These are phyloP conservation scores for Zenarchopterus dispar DNA, from an alignment of 2,797 vertebrate species.

Conservation along the genomic window DNA sequence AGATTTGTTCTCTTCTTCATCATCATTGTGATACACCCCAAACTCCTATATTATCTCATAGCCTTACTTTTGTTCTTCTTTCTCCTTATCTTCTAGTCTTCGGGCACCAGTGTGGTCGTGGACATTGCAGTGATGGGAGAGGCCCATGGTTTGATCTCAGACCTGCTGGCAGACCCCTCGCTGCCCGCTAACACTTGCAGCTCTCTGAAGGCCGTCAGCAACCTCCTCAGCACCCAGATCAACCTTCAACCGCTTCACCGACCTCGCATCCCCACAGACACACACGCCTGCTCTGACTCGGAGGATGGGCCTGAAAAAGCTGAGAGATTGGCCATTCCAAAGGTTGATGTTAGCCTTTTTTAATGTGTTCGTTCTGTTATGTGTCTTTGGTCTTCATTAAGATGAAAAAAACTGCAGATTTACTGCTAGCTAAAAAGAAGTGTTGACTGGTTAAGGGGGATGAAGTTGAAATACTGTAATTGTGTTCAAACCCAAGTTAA, in stretches of 20 bases:
- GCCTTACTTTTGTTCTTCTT: background rate
- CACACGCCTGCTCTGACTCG: constrained; percentile 89
- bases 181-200: constrained; percentile 94
- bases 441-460: no score
- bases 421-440: no score
- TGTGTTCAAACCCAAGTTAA: no score
- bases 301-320: constrained; percentile 89
- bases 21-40: constrained; percentile 9
- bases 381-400: no score
- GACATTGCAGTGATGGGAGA: constrained; percentile 98
- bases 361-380: background rate
- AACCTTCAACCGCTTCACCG: constrained; percentile 93
- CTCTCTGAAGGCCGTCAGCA: constrained; percentile 94
- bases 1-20: background rate
- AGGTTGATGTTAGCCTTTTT: constrained; percentile 77
- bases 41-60: constrained; percentile 1
- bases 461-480: no score
- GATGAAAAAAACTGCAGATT: no score
- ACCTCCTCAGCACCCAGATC: constrained; percentile 93
- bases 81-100: constrained; percentile 75
- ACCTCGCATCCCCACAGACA: constrained; percentile 82
- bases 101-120: constrained; percentile 91
- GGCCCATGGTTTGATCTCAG: constrained; percentile 95
- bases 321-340: constrained; percentile 91
- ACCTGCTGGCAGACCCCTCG: constrained; percentile 93